These are phyloP conservation scores for Chiroxiphia lanceolata DNA, from an alignment of 2,797 vertebrate genomes.

Conservation along the genomic window DNA sequence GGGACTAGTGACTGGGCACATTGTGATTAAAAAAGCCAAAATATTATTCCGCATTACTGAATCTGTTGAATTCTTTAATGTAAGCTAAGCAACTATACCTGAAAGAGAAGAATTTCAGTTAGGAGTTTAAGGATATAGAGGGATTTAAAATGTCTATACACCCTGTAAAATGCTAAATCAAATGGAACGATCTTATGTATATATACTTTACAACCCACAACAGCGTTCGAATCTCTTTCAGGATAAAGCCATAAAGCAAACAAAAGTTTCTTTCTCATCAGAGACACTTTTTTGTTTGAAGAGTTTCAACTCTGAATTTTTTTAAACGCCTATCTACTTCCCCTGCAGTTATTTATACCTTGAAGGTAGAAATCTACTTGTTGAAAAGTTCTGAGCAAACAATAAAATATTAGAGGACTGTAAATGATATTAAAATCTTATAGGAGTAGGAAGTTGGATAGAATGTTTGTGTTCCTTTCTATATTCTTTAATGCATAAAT, in stretches of 20 bases:
- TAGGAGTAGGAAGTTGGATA: neutral
- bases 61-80: neutral
- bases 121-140: conserved; percentile 17
- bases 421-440: neutral
- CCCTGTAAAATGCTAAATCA: conserved; percentile 51
- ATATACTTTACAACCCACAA: conserved; percentile 18
- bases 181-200: conserved; percentile 44
- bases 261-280: conserved; percentile 31
- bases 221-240: conserved; percentile 44
- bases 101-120: conserved; percentile 11
- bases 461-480: neutral
- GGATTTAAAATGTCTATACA: conserved; percentile 52
- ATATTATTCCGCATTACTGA: conserved; percentile 13
- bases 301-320: neutral
- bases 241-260: conserved; percentile 51
- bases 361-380: neutral
- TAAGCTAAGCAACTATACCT: neutral
- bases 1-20: neutral
- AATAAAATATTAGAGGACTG: neutral
- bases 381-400: neutral
- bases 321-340: conserved; percentile 33
- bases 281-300: conserved; percentile 27
- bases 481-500: neutral
- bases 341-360: neutral
- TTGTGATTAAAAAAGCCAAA: neutral